Evolutionary conservation across 2,888 invertebrate genomes (phyloP), one percentile per base, ranked within the genome.

Genomic region (Carcina quercana): DNA sequence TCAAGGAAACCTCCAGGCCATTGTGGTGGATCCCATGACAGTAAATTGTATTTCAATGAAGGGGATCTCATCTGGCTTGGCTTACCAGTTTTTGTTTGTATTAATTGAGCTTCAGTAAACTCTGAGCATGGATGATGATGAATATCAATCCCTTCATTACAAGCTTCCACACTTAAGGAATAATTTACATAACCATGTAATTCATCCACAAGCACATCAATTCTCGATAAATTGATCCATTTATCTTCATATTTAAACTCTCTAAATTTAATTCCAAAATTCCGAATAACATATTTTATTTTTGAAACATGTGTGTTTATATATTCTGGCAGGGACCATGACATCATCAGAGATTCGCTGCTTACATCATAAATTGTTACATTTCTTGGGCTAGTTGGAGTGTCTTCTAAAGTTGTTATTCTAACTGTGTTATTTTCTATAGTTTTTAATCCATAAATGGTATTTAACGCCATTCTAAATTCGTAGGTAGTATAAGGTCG

Each of bases 401-500:
- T 88, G 35, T 87, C 91, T 72, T 93, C 93, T 10, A 86, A 71
- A 0, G 94, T 95, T 3, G 89, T 90, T 22, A 87, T 87, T 30
- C 84, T 83, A 50, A 35, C 89, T 74, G 74, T 91, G 86, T 67
- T 70, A 64, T 78, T 79, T 43, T 76, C 71, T 38, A 74, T 64
- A 28, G 61, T 62, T 52, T 70, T 79, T 30, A 64, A 42, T 0
- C 82, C 83, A 59, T 70, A 68, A 20, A 56, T 66, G 27, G 80
- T 82, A 17, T 72, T 85, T 42, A 93, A 87, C 19, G 89, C 85
- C 40, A 95, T 87, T 13, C 83, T 80, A 28, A 94, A 84, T 62
- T 86, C 88, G 53, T 95, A 95, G 0, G 89, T 89, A 3, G 91
- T 91, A 55, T 90, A 93, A 0, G 95, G 93, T 44, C 88, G 87